phyloP scores from a whole-genome alignment of 2,113 vertebrate genomes.

The Chlorocebus sabaeus region DNA sequence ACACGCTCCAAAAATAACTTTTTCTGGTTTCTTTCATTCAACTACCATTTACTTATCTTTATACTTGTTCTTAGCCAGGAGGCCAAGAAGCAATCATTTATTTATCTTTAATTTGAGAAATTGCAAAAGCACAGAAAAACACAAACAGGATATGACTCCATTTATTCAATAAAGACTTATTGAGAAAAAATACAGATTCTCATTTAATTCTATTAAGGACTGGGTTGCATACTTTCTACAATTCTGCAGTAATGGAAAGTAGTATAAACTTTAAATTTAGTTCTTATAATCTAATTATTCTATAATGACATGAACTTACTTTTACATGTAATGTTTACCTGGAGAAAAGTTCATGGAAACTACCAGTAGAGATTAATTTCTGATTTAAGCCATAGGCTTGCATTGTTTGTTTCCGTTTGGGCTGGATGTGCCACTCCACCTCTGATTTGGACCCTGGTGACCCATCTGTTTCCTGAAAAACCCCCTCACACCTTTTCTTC shows the following conservation, averaged over 20 bases:
- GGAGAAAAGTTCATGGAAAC: background rate
- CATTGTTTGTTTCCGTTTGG: background rate
- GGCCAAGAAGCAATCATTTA: background rate
- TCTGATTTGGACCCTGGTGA: background rate
- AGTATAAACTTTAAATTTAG: background rate
- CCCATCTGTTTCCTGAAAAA: background rate
- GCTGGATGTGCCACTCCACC: background rate
- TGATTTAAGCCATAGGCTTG: background rate
- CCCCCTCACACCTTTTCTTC: background rate
- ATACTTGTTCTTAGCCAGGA: too few species aligned
- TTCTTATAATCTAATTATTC: conserved; percentile 1
- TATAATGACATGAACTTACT: background rate
- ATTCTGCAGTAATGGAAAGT: background rate
- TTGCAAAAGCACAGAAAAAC: background rate
- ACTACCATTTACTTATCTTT: background rate
- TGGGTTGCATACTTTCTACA: background rate
- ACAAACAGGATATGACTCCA: background rate
- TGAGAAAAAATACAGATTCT: background rate
- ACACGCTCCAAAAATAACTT: background rate
- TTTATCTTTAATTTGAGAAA: background rate
- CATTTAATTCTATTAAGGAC: background rate
- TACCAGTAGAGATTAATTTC: background rate
- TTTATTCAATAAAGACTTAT: background rate
- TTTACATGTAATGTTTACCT: background rate
- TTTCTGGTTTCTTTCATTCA: background rate